Conservation (phyloP, 2,888 invertebrate species). For the Sminthurides aquaticus region DNA sequence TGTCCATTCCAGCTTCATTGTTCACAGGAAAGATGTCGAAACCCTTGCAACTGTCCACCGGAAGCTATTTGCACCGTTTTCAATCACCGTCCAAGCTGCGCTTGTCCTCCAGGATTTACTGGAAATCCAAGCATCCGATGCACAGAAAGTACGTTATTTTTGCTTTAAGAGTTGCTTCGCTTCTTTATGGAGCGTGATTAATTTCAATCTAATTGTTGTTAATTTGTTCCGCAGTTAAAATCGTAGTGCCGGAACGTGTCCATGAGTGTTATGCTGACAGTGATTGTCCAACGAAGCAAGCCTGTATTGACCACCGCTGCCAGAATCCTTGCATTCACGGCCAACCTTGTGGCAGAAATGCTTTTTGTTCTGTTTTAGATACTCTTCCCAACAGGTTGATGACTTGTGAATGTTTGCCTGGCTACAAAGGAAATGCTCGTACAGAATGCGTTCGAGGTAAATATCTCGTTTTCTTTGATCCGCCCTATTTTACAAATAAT, state of each 20-base stretch:
- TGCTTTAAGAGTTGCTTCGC: neutral
- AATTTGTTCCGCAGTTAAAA: slow-evolving; percentile 20
- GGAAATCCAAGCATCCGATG: slow-evolving; percentile 47
- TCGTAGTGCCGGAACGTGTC: slow-evolving; percentile 19
- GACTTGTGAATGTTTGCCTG: slow-evolving; percentile 75
- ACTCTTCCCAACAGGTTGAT: slow-evolving; percentile 79
- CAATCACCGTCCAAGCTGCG: slow-evolving; percentile 68
- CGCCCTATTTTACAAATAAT: no score
- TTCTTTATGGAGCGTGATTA: neutral
- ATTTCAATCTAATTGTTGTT: slow-evolving; percentile 6
- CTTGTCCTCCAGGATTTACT: slow-evolving; percentile 59
- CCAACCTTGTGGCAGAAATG: slow-evolving; percentile 53
- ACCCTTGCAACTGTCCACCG: slow-evolving; percentile 77
- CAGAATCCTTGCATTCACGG: slow-evolving; percentile 62
- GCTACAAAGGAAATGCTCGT: slow-evolving; percentile 77
- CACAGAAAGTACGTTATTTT: slow-evolving; percentile 59
- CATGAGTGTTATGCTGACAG: slow-evolving; percentile 52
- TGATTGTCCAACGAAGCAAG: slow-evolving; percentile 66
- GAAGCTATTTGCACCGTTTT: slow-evolving; percentile 68
- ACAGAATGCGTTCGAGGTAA: slow-evolving; percentile 73
- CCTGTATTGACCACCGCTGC: slow-evolving; percentile 71
- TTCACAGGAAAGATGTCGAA: slow-evolving; percentile 65
- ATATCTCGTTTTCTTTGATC: slow-evolving; percentile 38
- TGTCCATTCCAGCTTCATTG: slow-evolving; percentile 74
- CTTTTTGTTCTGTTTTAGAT: slow-evolving; percentile 75